Base-by-base conservation (phyloP, 2,113 vertebrate species). In the Chunga burmeisteri region DNA sequence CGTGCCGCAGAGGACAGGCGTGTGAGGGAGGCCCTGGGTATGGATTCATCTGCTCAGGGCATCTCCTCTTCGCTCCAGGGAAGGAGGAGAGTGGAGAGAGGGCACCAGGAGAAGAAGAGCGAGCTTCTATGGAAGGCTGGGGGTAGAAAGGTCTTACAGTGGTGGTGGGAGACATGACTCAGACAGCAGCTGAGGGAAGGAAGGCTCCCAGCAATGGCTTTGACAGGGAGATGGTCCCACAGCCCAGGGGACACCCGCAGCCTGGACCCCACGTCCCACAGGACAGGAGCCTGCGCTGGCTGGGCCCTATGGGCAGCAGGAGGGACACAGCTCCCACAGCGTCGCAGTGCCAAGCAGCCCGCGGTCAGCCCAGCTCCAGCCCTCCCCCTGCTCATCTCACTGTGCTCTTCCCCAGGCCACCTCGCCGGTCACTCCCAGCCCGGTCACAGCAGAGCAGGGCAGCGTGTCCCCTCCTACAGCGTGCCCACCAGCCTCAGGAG, bases 331-430 rank as follows among this genome's bases (percentile, higher is more conserved):
- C 66, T 65, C 82, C 20, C 2, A 13, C 65, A 63, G 49, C 21
- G 1, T 21, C 9, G 1, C 32, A 7, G 72, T 30, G 94, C 93
- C 83, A 68, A 71, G 75, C 68, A 65, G 61, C 73, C 84, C 1
- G 0, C 5, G 38, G 46, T 21, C 42, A 15, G 70, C 3, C 1
- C 0, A 0, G 61, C 47, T 78, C 94, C 73, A 71, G 61, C 89
- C 30, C 32, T 27, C 23, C 47, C 66, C 40, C 14, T 38, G 32
- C 81, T 50, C 46, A 8, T 27, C 70, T 82, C 86, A 67, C 95
- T 85, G 86, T 91, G 86, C 93, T 59, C 63, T 46, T 34, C 46
- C 42, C 53, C 58, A 11, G 49, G 26, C 58, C 22, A 0, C 58
- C 65, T 18, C 6, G 1, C 38, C 1, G 5, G 50, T 44, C 32